Evolutionary conservation across 1,140 invertebrate species (phyloP), one percentile per base, ranked within the genome.

Genomic region (Leptonema lineaticorne): DNA sequence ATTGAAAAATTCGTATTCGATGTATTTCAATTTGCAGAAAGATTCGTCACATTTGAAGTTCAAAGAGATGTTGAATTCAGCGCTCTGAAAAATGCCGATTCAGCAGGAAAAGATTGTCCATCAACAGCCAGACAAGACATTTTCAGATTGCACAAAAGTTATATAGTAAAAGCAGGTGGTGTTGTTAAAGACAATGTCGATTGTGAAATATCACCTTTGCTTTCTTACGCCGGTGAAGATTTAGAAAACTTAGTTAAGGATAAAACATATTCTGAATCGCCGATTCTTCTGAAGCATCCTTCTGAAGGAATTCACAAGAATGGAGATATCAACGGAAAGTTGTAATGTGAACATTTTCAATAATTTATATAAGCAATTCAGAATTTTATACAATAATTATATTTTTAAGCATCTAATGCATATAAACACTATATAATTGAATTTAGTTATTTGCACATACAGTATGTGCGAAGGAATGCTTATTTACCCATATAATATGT

Each of bases 1-100:
- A 92, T 99, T 78, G 98, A 99, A 75, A 99, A 99, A 81, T 99
- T 99, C 80, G 91, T 99, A 1, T 99, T 99, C 78, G 98, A 99
- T 82, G 96, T 98, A 0, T 99, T 99, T 78, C 90, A 92, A 75
- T 97, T 95, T 79, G 86, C 95, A 0, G 86, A 92, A 79, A 92
- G 90, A 73, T 95, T 99, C 76, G 93, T 91, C 18, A 93, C 93
- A 2, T 95, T 96, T 90, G 94, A 98, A 85, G 96, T 97, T 0
- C 83, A 90, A 0, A 85, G 97, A 56, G 90, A 96, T 73, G 90
- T 92, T 67, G 97, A 99, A 78, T 99, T 99, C 78, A 96, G 96
- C 75, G 95, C 97, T 0, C 77, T 99, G 69, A 99, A 99, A 78
- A 99, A 99, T 83, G 85, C 91, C 2, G 92, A 98, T 79, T 82